Percentiles rank a stretch among this genome's conserved stretches.
phyloP scores from a whole-genome alignment of 2,113 vertebrate genomes.

The Sphyrna mokarran region DNA sequence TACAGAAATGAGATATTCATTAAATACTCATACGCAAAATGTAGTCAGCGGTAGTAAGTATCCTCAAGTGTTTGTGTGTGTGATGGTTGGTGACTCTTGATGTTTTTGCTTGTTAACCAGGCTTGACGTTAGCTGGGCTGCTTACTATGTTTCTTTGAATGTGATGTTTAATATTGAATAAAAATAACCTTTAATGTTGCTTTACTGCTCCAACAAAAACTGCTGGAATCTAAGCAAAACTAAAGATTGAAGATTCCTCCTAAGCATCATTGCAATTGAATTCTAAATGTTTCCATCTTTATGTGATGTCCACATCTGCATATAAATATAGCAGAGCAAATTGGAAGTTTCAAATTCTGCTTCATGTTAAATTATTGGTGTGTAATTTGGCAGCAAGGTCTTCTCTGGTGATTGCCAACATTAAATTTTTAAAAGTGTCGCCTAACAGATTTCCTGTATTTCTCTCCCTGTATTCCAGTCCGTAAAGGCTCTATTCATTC shows the following conservation, averaged over 20 bases:
- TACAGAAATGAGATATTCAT: conserved; percentile 58
- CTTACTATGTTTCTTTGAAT: conserved; percentile 38
- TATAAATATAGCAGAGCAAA: not conserved
- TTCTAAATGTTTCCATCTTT: not conserved
- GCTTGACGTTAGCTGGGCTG: conserved; percentile 32
- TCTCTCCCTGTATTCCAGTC: not conserved
- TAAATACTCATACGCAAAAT: conserved; percentile 57
- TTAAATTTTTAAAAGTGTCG: not conserved
- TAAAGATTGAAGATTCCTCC: conserved; percentile 16
- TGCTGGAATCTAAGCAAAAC: not conserved
- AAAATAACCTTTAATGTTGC: not conserved
- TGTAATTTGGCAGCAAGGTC: not conserved
- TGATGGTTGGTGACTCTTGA: conserved; percentile 19
- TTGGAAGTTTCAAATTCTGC: not conserved
- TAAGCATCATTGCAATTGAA: not conserved
- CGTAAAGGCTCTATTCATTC: not conserved
- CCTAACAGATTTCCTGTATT: not conserved
- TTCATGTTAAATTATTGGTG: not conserved
- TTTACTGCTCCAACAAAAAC: conserved; percentile 10
- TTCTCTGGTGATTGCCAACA: not conserved
- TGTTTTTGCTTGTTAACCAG: conserved; percentile 19
- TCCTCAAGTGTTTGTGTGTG: conserved; percentile 43
- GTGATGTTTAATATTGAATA: not conserved
- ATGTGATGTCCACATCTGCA: not conserved
- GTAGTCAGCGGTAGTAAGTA: conserved; percentile 69